A percentile compares a stretch with the other conserved stretches of the same genome.
These are phyloP conservation scores for Cephalopachus bancanus DNA, from an alignment of 2,797 vertebrate species.

Conservation along the genomic window DNA sequence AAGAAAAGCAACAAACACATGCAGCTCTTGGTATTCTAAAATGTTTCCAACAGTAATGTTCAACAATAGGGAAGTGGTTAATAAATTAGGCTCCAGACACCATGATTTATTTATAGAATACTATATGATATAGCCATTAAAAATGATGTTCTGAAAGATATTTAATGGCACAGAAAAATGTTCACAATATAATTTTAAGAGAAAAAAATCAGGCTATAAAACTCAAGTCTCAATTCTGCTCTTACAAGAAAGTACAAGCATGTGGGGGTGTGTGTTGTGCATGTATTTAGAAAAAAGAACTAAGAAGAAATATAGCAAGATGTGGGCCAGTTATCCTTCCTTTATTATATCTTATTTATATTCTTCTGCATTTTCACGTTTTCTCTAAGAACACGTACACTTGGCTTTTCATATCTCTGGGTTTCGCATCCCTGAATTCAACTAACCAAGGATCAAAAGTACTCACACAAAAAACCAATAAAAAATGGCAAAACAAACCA, in stretches of 20 bases:
- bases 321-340: neutral
- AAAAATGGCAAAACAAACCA: too few relatives aligned
- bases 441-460: neutral
- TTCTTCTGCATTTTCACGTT: conserved; percentile 59
- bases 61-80: conserved; percentile 57
- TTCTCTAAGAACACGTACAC: neutral
- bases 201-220: conserved; percentile 73
- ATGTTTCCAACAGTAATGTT: conserved; percentile 39
- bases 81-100: conserved; percentile 65
- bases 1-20: conserved; percentile 19
- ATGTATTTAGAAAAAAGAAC: neutral
- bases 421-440: neutral
- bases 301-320: conserved; percentile 17
- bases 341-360: conserved; percentile 23
- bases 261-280: neutral
- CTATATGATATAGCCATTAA: conserved; percentile 65
- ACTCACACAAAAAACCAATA: too few relatives aligned
- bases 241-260: conserved; percentile 14
- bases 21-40: conserved; percentile 31
- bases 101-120: conserved; percentile 78
- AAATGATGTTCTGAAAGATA: conserved; percentile 81
- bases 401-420: neutral
- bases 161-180: conserved; percentile 81
- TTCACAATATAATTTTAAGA: conserved; percentile 80
- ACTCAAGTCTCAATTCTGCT: conserved; percentile 59